A percentile compares a stretch with the other conserved stretches of the same genome.
Conservation (phyloP, 2,888 invertebrate species). For the Sclerodermus sp. region DNA sequence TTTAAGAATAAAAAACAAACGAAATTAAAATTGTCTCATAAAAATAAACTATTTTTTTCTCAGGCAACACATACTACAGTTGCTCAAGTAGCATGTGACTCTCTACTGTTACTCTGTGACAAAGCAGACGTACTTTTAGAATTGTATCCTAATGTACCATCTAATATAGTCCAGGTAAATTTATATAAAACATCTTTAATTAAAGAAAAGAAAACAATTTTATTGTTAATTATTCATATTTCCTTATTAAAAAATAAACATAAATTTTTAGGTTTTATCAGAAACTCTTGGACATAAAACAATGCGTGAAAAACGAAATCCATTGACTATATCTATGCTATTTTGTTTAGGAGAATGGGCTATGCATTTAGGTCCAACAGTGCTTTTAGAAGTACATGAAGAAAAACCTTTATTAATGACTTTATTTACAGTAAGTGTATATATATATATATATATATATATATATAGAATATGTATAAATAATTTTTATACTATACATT, state of each 20-base stretch:
- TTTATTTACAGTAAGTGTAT: conserved; percentile 69
- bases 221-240: no score
- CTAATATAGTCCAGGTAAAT: conserved; percentile 63
- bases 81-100: conserved; percentile 83
- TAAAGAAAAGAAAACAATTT: no score
- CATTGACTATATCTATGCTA: conserved; percentile 78
- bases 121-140: conserved; percentile 73
- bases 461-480: conserved; percentile 68
- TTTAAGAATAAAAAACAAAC: no score
- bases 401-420: conserved; percentile 65
- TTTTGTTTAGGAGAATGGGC: conserved; percentile 93
- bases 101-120: conserved; percentile 76
- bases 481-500: conserved; percentile 20
- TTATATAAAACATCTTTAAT: neutral
- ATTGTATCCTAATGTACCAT: conserved; percentile 74
- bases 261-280: conserved; percentile 57
- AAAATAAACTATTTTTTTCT: conserved; percentile 6
- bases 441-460: conserved; percentile 23
- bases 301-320: conserved; percentile 55
- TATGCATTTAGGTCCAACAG: conserved; percentile 75
- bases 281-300: conserved; percentile 61
- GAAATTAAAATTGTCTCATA: no score
- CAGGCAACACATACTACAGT: conserved; percentile 62
- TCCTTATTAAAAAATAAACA: conserved; percentile 3
- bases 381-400: conserved; percentile 64